Base-by-base conservation (phyloP, 2,888 invertebrate species). In the Cataglyphis altisquamis region DNA sequence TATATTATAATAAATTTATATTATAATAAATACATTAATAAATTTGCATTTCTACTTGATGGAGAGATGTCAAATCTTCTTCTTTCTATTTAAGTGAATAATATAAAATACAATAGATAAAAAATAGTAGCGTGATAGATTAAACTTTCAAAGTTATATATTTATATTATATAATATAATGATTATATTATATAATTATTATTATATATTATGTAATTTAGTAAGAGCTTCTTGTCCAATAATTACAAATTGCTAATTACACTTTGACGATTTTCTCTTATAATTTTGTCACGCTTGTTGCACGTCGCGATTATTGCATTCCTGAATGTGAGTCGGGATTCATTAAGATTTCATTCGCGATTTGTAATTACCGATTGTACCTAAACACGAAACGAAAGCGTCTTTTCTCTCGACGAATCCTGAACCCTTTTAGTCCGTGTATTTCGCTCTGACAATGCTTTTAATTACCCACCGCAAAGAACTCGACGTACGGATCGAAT, bases 371-470 rank as follows among this genome's bases (percentile, higher is more conserved):
- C 74, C 73, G 72, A 86, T 89, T 83, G 77, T 66, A 73, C 55
- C 78, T 36, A 66, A 78, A 45, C 67, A 63, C 41, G 67, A 82
- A 86, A 84, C 66, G 84, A 66, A 81, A 84, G 87, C 84, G 87
- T 80, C 62, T 60, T 67, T 77, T 72, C 45, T 68, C 73, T 74
- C 41, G 25, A 25, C 25, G 3, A 45, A 62, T 55, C 21, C 29
- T 29, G 62, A 52, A 52, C 67, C 52, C 41, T 21, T 48, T 62
- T 62, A 21, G 18, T 60, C 68, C 39, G 15, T 12, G 83, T 83
- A 88, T 90, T 84, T 82, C 88, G 41, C 85, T 78, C 91, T 66
- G 86, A 91, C 87, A 89, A 90, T 90, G 89, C 88, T 89, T 89
- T 90, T 90, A 89, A 89, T 89, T 88, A 87, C 81, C 74, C 74